Evolutionary conservation across 2,888 invertebrate species (phyloP), one percentile per base, ranked within the genome.

Genomic region (Eilema caniola): DNA sequence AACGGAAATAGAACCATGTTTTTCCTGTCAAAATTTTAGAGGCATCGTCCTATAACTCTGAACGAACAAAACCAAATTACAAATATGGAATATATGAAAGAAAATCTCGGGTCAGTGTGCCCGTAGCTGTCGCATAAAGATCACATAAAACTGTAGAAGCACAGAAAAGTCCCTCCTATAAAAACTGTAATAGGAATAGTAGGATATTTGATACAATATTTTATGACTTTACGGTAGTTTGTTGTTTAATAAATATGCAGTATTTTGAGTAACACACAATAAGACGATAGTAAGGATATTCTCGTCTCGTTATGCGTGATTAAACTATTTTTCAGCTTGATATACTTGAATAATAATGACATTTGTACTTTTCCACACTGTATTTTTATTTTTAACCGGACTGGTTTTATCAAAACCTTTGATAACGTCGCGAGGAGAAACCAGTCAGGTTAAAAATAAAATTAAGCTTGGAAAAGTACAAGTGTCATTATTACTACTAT

Each of bases 141-240:
- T 89, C 90, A 84, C 90, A 93, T 92, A 93, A 93, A 93, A 89
- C 85, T 85, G 85, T 80, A 87, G 87, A 90, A 89, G 91, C 88
- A 87, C 89, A 90, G 87, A 93, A 93, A 92, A 86, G 90, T 87
- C 89, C 87, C 88, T 85, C 87, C 87, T 83, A 91, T 93, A 93
- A 93, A 94, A 94, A 91, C 85, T 77, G 83, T 85, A 88, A 92
- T 91, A 91, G 90, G 90, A 91, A 92, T 92, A 89, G 89, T 88
- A 88, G 89, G 89, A 88, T 89, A 90, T 93, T 91, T 89, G 89
- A 88, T 90, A 88, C 90, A 89, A 91, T 87, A 84, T 88, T 90
- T 92, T 92, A 91, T 85, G 80, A 82, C 87, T 88, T 85, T 87
- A 89, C 83, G 88, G 83, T 84, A 83, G 83, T 89, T 88, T 87